A percentile compares a stretch with the other conserved stretches of the same genome.
phyloP scores from a whole-genome alignment of 2,797 vertebrate species.

The Siniperca obscura region DNA sequence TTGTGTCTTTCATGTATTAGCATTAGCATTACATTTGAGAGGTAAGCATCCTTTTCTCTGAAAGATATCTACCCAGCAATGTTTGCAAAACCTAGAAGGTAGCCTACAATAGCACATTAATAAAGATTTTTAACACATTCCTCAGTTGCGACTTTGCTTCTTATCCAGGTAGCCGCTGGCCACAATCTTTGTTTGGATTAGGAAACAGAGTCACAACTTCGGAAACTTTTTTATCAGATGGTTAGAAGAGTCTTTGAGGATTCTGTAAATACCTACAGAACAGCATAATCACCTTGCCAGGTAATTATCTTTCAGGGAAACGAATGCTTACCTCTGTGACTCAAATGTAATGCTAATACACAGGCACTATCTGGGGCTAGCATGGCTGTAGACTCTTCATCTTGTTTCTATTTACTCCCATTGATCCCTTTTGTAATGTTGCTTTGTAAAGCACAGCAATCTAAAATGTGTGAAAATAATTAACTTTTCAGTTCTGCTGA shows the following conservation, averaged over 20 bases:
- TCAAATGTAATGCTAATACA: constrained; percentile 2
- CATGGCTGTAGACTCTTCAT: constrained; percentile 8
- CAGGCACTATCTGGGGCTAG: not conserved
- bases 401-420: constrained; percentile 8
- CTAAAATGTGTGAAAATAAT: constrained; percentile 35
- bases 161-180: not conserved
- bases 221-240: not conserved
- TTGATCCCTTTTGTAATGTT: not conserved
- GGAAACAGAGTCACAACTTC: not conserved
- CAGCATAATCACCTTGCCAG: not conserved
- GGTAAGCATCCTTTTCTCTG: not conserved
- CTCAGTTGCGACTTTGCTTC: not conserved
- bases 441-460: constrained; percentile 24
- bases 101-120: not conserved
- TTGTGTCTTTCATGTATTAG: not conserved
- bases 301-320: not conserved
- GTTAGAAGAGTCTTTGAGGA: not conserved
- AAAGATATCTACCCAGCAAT: no score
- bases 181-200: not conserved
- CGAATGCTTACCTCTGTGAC: not conserved
- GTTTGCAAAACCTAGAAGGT: not conserved
- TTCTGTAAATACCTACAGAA: not conserved
- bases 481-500: constrained; percentile 52
- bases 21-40: not conserved
- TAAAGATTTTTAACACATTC: not conserved